phyloP scores from a whole-genome alignment of 2,113 vertebrate species.

The Lagopus muta region DNA sequence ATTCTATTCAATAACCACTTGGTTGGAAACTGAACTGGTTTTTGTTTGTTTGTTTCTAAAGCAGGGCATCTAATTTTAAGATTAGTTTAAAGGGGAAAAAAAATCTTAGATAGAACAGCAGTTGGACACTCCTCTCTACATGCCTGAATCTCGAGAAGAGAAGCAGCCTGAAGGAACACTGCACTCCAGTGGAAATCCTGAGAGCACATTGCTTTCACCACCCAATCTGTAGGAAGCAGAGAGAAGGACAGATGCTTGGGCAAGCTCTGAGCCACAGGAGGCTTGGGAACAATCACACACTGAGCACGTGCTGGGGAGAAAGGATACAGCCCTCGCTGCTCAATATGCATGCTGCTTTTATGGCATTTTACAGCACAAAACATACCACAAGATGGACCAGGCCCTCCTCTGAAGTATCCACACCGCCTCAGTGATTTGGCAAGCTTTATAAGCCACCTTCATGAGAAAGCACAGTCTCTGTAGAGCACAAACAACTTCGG shows the following conservation, averaged over 20 bases:
- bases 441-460: neutral
- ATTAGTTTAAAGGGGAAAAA: neutral
- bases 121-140: neutral
- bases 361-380: fast-evolving
- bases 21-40: neutral
- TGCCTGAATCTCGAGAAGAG: neutral
- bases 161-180: neutral
- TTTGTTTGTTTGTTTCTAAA: neutral
- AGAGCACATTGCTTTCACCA: neutral
- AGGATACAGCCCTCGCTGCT: neutral
- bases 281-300: neutral
- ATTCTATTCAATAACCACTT: neutral
- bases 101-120: neutral
- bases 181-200: neutral
- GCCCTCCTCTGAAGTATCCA: neutral
- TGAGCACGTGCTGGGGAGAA: neutral
- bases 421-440: neutral
- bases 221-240: neutral
- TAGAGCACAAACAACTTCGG: neutral
- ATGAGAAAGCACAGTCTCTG: neutral
- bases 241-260: neutral
- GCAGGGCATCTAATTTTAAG: neutral
- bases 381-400: fast-evolving
- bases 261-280: neutral
- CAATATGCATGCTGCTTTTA: fast-evolving